These are phyloP conservation scores for Chaenogobius annularis DNA, from an alignment of 2,113 vertebrate species.

Conservation along the genomic window DNA sequence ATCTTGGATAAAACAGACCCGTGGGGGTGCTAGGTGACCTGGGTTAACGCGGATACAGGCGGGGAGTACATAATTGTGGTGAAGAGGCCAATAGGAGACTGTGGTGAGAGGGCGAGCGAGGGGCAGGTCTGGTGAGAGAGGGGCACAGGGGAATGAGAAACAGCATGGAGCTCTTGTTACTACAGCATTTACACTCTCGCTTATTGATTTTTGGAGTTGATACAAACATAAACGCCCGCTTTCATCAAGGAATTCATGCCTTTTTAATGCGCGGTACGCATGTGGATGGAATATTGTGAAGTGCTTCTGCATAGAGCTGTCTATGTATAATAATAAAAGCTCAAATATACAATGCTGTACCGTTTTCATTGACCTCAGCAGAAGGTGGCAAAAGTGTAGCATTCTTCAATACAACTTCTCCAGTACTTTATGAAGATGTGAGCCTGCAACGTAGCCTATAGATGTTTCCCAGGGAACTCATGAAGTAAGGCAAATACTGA, in stretches of 20 bases:
- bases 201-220: constrained; percentile 16
- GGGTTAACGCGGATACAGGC: constrained; percentile 40
- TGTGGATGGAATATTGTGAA: not conserved
- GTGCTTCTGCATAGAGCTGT: not conserved
- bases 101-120: constrained; percentile 12
- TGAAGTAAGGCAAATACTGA: no score
- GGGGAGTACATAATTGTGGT: constrained; percentile 36
- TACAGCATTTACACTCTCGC: constrained; percentile 15
- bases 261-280: not conserved
- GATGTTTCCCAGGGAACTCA: no score
- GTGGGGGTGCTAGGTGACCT: constrained; percentile 33
- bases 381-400: not conserved
- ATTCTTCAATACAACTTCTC: no score
- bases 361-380: not conserved
- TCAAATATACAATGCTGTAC: not conserved
- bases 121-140: constrained; percentile 8
- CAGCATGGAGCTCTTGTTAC: constrained; percentile 16
- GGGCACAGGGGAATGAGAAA: constrained; percentile 23
- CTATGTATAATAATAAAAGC: not conserved
- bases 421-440: no score
- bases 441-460: no score
- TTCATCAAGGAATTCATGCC: constrained; percentile 7
- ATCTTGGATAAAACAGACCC: constrained; percentile 39
- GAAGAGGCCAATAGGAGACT: constrained; percentile 28
- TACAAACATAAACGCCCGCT: constrained; percentile 5